Base-by-base conservation (phyloP, 2,888 invertebrate genomes). In the Dicranocentrus wangi region DNA sequence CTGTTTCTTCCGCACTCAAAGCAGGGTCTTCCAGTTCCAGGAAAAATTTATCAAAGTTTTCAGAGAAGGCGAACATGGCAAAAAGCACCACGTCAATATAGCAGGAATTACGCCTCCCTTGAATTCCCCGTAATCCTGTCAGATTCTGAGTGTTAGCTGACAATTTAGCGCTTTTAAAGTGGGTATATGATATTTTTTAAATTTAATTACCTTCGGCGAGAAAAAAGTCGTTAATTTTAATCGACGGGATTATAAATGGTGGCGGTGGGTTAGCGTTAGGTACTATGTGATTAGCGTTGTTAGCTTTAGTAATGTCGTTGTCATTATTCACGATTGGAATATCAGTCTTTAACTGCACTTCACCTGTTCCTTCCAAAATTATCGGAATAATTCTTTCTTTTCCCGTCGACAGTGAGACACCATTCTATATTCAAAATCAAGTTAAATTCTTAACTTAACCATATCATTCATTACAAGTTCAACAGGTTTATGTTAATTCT, bases 11-110 rank as follows among this genome's bases (percentile, higher is more conserved):
- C 15, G 23, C 53, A 28, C 42, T 73, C 17, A n/a, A 21, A 25
- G 51, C 66, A 17, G 65, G 77, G 47, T 72, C 78, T 39, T 68
- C 68, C 53, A 81, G 21, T 28, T 77, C 81, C 32, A 84, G 32
- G 60, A 84, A 78, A 8, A 65, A 72, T 0, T 73, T 47, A 47
- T 84, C 84, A 55, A 84, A 84, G 15, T 55, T 70, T 19, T 84
- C 82, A 2, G 84, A 81, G 53, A 84, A 84, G 5, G 82, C 84
- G 51, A 84, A 84, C 79, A 84, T 70, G 5, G 84, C 78, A 55
- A 84, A 84, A 7, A 84, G 39, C 0, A 82, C 84, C 15, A 84
- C 84, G 51, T 84, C 84, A n/a, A 82, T 81, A 23, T 84, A 84
- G 17, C 84, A 84, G 0, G 81, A 81, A 53, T 84, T 84, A 10